These are phyloP conservation scores for Erpornis zantholeuca DNA, from an alignment of 2,113 vertebrate species.

Conservation along the genomic window DNA sequence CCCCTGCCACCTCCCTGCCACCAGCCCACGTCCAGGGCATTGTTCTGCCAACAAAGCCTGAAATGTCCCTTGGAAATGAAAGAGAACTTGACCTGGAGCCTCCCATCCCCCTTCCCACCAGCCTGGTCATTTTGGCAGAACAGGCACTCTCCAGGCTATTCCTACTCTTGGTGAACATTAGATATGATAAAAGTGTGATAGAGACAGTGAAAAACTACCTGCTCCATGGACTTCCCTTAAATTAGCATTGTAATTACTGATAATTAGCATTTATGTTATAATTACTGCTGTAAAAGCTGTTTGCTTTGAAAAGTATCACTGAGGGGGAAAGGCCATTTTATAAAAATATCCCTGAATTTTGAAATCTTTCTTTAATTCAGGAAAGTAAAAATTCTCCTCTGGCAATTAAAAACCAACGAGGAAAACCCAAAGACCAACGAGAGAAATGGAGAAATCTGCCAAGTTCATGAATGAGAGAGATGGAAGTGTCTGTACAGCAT, in stretches of 20 bases:
- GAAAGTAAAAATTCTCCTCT: not conserved
- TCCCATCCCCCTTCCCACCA: not conserved
- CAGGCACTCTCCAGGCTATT: not conserved
- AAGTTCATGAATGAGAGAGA: not conserved
- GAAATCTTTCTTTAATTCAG: not conserved
- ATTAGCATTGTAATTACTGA: not conserved
- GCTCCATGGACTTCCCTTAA: not conserved
- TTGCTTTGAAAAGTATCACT: not conserved
- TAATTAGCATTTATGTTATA: not conserved
- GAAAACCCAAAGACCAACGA: not conserved
- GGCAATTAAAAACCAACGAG: not conserved
- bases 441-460: not conserved
- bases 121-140: not conserved
- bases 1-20: not conserved
- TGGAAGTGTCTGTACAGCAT: not conserved
- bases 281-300: not conserved
- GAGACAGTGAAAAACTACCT: not conserved
- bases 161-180: not conserved
- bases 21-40: not conserved
- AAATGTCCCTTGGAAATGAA: not conserved
- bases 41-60: not conserved
- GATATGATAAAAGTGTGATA: not conserved
- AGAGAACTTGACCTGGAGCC: not conserved
- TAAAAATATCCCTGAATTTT: not conserved
- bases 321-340: not conserved